Percentiles rank a stretch among this genome's conserved stretches.
Evolutionary conservation across 2,113 vertebrate species (phyloP).

Genomic region (Asarcornis scutulata): DNA sequence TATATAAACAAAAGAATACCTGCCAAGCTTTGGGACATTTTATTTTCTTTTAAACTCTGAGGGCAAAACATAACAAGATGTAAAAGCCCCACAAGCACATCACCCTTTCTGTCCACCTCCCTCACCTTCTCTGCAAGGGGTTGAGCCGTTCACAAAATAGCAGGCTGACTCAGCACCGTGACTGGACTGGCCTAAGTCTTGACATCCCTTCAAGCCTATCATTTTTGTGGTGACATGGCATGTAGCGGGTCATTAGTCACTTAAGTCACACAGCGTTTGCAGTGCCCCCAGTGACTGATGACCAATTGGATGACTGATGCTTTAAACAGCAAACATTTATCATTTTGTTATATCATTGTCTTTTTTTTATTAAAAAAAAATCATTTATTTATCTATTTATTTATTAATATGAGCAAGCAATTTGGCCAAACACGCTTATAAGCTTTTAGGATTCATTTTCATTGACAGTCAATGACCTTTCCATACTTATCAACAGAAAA

Average conservation of each 20-base stretch:
- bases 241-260: neutral
- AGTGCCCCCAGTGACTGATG: neutral
- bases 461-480: neutral
- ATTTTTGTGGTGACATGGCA: neutral
- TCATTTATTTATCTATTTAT: neutral
- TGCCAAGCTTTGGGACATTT: neutral
- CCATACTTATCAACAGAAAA: neutral
- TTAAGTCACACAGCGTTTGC: neutral
- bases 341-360: neutral
- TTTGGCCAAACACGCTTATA: accelerated
- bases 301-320: neutral
- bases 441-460: constrained; percentile 15
- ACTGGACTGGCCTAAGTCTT: neutral
- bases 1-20: neutral
- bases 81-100: neutral
- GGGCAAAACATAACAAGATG: neutral
- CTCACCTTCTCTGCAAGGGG: neutral
- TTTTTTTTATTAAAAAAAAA: neutral
- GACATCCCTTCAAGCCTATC: neutral
- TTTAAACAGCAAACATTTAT: constrained; percentile 14
- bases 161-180: neutral
- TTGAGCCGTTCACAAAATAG: neutral
- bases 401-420: neutral
- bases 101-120: neutral
- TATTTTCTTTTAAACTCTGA: neutral